Base-by-base conservation (phyloP, 2,888 invertebrate genomes). In the Bellardia bayeri region DNA sequence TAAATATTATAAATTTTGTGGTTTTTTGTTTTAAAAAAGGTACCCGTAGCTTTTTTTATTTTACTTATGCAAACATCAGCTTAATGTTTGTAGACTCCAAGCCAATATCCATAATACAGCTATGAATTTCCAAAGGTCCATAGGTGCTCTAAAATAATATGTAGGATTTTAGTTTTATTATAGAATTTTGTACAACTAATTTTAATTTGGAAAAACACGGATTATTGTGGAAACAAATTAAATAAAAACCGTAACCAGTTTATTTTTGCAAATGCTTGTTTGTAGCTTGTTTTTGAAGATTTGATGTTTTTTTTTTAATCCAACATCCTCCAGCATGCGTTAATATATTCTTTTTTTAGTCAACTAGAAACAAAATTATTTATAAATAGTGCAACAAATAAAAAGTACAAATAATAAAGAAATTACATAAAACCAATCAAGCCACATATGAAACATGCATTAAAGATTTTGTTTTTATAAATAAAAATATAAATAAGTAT, bases 61-160 rank as follows among this genome's bases (percentile, higher is more conserved):
- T 37, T 54, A n/a, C n/a, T 72, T 45, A n/a, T 58, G 16, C 58
- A 78, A 84, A 74, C 54, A 85, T 87, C 87, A 85, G 78, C 87
- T 87, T 51, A 87, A 51, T 64, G 56, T 56, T 16, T 82, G 85
- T 56, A 79, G 74, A 42, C 56, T 87, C 87, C 87, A 85, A 58
- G 71, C 75, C 64, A 79, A 49, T 79, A 92, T 90, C 91, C 92
- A 92, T 61, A 91, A 79, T 78, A 92, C 84, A 61, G 90, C 88
- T 86, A 92, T 82, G 87, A 91, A 89, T 90, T 91, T 89, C 90
- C 93, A 91, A 74, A 93, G 91, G 87, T 91, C 89, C 82, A 91
- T 82, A 87, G 89, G 90, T 83, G 91, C 80, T 90, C 93, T 93
- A 92, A 92, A 92, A 90, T 90, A 91, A 86, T 86, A 86, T 58